Evolutionary conservation across 2,113 vertebrate genomes (phyloP), one percentile per base, ranked within the genome.

Genomic region (Toxotes jaculatrix): DNA sequence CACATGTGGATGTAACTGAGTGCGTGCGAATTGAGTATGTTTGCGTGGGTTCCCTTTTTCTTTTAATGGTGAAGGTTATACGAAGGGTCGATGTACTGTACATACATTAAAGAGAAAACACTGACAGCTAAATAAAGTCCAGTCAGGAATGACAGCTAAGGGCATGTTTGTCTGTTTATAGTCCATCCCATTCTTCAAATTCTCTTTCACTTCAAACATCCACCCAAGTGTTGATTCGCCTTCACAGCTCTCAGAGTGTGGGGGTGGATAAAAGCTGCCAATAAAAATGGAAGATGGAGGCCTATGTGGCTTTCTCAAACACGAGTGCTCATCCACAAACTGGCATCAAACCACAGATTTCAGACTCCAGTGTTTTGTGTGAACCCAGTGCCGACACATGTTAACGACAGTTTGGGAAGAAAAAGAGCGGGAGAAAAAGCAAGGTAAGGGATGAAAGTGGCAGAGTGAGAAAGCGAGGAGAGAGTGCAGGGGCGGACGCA

Each of bases 381-480:
- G 79, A 89, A 85, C 74, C 71, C 71, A 59, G 55, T 83, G 83
- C 91, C 83, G 67, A 92, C 89, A 90, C 88, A 80, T 77, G 80
- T 89, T 90, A 92, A 92, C 31, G 32, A 86, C 88, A 79, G 84
- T 90, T 90, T 83, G 84, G 77, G 77, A 70, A 84, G 72, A 32
- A 56, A 69, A 66, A 61, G 67, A 62, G 71, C 59, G 71, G n/a
- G 61, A 63, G 74, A 86, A 85, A 83, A 75, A 80, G 59, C 59
- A 63, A 74, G 63, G 40, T 66, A 57, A 66, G 42, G 64, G 73
- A 89, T 80, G 70, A 69, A 79, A 81, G 74, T 45, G 71, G 80
- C 80, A 84, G 73, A 78, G 71, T 17, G 67, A 84, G 6, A 77
- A 72, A 74, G 69, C 51, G 32, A 68, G 51, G 32, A 68, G 42